These are phyloP conservation scores for Ceyx melanurus DNA, from an alignment of 2,113 vertebrate genomes.

Conservation along the genomic window DNA sequence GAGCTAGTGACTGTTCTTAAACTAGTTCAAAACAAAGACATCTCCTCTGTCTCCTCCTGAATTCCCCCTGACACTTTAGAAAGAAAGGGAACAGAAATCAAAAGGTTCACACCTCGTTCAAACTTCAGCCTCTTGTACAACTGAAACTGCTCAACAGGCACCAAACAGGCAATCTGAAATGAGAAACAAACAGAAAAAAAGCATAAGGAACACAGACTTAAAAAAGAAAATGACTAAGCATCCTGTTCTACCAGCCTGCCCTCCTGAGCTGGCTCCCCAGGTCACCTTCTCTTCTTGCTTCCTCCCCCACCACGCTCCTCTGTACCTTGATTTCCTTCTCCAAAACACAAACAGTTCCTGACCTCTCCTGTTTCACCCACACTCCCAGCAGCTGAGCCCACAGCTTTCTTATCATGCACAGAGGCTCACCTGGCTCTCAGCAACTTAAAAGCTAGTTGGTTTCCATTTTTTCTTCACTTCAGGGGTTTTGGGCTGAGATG, in stretches of 20 bases:
- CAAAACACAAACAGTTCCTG: background rate
- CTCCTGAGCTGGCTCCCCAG: background rate
- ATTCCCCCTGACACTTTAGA: background rate
- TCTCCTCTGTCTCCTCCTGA: background rate
- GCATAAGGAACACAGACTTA: background rate
- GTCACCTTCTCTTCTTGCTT: background rate
- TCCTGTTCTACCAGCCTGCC: background rate
- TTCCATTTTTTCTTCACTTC: background rate
- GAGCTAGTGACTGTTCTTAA: background rate
- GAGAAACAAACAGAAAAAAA: conserved; percentile 47
- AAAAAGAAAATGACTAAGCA: background rate
- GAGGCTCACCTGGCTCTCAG: background rate
- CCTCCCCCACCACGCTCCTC: accelerated
- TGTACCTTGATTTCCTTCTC: background rate
- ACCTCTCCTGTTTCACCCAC: background rate
- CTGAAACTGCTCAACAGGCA: conserved; percentile 83
- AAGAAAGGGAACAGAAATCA: background rate
- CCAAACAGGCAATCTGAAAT: conserved; percentile 88
- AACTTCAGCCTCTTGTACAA: conserved; percentile 90
- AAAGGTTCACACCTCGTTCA: conserved; percentile 84
- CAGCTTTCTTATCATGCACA: background rate
- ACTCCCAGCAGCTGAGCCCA: background rate
- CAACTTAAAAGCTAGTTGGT: background rate
- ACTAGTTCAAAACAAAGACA: background rate
- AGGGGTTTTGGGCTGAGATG: background rate